phyloP scores from a whole-genome alignment of 2,113 vertebrate species.

The Silurus asotus region DNA sequence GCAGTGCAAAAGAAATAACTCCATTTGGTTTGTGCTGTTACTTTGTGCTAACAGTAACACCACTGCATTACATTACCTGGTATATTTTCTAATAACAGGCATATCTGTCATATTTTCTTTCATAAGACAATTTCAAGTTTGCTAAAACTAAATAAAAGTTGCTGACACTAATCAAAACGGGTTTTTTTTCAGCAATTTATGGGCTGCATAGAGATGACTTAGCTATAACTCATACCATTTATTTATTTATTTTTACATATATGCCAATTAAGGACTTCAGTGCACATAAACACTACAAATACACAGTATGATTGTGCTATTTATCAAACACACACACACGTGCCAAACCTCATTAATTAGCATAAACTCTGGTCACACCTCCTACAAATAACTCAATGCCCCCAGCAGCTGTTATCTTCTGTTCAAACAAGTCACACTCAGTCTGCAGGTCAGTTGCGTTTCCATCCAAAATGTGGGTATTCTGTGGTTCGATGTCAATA shows the following conservation, averaged over 20 bases:
- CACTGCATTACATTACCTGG: background rate
- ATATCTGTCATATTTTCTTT: background rate
- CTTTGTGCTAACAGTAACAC: background rate
- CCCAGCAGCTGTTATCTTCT: slow-evolving; percentile 87
- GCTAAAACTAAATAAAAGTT: background rate
- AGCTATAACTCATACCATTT: background rate
- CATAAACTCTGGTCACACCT: slow-evolving; percentile 71
- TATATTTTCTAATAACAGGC: background rate
- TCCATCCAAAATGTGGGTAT: slow-evolving; percentile 91
- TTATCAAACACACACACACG: background rate
- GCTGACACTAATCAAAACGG: background rate
- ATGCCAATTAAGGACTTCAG: background rate
- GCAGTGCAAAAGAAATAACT: background rate
- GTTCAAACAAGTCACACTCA: slow-evolving; percentile 86
- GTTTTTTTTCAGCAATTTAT: background rate
- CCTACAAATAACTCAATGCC: slow-evolving; percentile 95
- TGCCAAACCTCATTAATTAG: background rate
- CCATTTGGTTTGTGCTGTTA: background rate
- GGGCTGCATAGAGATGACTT: background rate
- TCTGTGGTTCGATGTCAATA: slow-evolving; percentile 87
- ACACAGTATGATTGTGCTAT: background rate
- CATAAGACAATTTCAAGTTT: background rate
- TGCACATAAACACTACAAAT: background rate
- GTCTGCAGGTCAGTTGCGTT: slow-evolving; percentile 82
- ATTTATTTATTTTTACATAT: background rate